These are phyloP conservation scores for Paratilapia polleni DNA, from an alignment of 2,113 vertebrate genomes.

Conservation along the genomic window DNA sequence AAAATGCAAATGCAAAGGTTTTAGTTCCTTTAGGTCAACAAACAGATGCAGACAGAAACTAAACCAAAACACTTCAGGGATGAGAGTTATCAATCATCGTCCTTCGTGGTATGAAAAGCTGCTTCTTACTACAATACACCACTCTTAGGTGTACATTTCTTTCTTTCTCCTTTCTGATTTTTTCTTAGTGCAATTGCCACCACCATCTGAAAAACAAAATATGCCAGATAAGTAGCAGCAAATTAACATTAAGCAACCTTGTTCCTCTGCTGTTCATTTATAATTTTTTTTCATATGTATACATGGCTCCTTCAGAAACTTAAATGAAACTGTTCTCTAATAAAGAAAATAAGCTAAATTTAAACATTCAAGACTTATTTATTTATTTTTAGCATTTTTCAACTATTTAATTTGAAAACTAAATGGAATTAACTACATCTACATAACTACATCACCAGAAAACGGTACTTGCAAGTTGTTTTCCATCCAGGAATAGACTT, in stretches of 20 bases:
- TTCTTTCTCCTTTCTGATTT: neutral
- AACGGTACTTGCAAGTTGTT: neutral
- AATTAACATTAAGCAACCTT: too few species aligned
- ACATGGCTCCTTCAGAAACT: neutral
- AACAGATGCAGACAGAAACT: neutral
- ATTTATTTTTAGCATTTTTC: neutral
- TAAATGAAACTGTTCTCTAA: neutral
- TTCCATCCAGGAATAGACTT: too few species aligned
- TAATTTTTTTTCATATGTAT: neutral
- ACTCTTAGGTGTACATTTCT: neutral
- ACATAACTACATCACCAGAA: neutral
- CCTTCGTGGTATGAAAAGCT: neutral
- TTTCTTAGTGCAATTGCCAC: too few species aligned
- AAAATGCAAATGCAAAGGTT: neutral
- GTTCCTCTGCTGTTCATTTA: too few species aligned
- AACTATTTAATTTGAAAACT: neutral
- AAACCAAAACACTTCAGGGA: neutral
- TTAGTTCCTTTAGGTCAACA: neutral
- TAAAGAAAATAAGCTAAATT: neutral
- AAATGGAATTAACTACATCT: neutral
- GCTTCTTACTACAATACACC: neutral
- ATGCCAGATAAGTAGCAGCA: too few species aligned
- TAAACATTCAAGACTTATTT: neutral
- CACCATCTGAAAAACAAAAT: too few species aligned
- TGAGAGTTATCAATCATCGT: neutral